Percentiles rank a stretch among this genome's conserved stretches.
Evolutionary conservation across 2,888 invertebrate genomes (phyloP).

Genomic region (Argynnis bischoffii): DNA sequence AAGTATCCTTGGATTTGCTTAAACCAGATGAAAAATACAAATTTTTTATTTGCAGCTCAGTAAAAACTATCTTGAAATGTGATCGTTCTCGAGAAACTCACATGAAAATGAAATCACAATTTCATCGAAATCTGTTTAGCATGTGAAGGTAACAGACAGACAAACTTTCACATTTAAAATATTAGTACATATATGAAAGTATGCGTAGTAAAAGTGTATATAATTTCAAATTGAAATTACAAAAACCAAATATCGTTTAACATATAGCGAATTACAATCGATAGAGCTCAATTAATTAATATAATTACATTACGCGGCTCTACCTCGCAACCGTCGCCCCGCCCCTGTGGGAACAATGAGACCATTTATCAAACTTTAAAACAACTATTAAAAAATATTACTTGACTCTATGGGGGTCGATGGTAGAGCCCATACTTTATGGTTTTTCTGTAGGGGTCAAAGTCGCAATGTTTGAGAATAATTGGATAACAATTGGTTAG

Average conservation of each 20-base stretch:
- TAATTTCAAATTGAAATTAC: not conserved
- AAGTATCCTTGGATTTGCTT: too few species aligned
- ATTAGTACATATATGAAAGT: not conserved
- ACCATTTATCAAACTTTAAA: slow-evolving; percentile 16
- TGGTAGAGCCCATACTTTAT: slow-evolving; percentile 13
- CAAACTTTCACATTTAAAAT: too few species aligned
- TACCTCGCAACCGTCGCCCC: slow-evolving; percentile 9
- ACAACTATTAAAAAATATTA: slow-evolving; percentile 18
- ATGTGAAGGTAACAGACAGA: too few species aligned
- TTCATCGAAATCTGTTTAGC: too few species aligned
- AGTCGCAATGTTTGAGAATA: slow-evolving; percentile 11
- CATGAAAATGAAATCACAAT: too few species aligned
- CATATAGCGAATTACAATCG: slow-evolving; percentile 3
- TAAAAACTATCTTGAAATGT: too few species aligned
- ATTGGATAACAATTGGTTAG: not conserved
- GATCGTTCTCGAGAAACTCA: too few species aligned
- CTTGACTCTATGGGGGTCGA: slow-evolving; percentile 19
- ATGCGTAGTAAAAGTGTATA: slow-evolving; percentile 2
- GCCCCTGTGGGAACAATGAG: slow-evolving; percentile 4
- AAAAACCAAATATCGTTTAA: slow-evolving; percentile 5
- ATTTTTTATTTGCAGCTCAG: too few species aligned
- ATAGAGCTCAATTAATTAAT: slow-evolving; percentile 14
- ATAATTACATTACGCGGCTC: slow-evolving; percentile 13
- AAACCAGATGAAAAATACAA: too few species aligned
- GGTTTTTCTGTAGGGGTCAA: slow-evolving; percentile 7